A percentile compares a stretch with the other conserved stretches of the same genome.
Evolutionary conservation across 2,888 invertebrate species (phyloP).

Genomic region (Cylloceria caligata): DNA sequence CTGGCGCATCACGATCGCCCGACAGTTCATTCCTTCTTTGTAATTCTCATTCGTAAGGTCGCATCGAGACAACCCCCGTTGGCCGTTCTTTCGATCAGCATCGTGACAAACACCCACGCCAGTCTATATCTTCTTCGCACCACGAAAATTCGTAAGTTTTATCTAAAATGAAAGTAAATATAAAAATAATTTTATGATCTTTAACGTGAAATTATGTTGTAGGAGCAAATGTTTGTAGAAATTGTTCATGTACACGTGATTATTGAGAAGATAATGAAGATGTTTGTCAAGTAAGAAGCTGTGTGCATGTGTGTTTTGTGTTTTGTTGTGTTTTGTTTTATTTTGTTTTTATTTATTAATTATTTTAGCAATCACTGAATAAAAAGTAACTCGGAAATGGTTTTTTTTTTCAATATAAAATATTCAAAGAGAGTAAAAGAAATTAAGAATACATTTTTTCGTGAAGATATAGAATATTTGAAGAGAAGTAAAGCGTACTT

Average conservation of each 20-base stretch:
- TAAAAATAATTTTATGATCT: background rate
- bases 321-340: background rate
- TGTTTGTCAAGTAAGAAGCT: background rate
- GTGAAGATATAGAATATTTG: background rate
- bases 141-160: slow-evolving; percentile 38
- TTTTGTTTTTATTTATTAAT: background rate
- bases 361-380: no score
- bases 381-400: background rate
- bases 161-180: background rate
- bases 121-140: slow-evolving; percentile 1
- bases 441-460: background rate
- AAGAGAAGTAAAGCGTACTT: background rate
- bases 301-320: background rate
- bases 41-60: slow-evolving; percentile 76
- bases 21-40: slow-evolving; percentile 82
- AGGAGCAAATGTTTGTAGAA: slow-evolving; percentile 11
- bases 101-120: slow-evolving; percentile 6
- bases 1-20: slow-evolving; percentile 81
- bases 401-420: background rate
- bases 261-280: background rate
- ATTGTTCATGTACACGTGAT: background rate
- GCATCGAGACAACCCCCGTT: slow-evolving; percentile 25
- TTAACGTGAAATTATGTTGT: background rate
- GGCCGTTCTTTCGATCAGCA: slow-evolving; percentile 27
- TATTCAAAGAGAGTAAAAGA: background rate